Evolutionary conservation across 2,113 vertebrate genomes (phyloP).

Genomic region (Aphelocoma coerulescens): DNA sequence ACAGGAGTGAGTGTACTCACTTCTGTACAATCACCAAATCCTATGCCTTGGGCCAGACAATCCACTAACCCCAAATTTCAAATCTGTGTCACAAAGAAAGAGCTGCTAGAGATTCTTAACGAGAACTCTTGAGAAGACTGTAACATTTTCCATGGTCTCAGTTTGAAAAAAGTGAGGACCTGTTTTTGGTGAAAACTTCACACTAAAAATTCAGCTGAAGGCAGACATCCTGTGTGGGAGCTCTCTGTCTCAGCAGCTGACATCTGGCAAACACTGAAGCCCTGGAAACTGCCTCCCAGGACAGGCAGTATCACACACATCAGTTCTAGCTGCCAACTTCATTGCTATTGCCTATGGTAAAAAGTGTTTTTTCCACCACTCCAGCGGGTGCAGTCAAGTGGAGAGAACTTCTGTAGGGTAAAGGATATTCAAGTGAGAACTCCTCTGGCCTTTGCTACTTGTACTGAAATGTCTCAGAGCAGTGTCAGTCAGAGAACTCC

Average conservation of each 20-base stretch:
- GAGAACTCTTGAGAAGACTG: neutral
- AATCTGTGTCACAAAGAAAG: neutral
- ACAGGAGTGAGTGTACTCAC: neutral
- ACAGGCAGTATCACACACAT: neutral
- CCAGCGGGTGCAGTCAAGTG: neutral
- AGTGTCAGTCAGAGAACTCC: neutral
- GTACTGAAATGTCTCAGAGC: accelerated
- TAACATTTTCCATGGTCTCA: neutral
- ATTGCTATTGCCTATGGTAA: neutral
- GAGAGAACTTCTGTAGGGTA: neutral
- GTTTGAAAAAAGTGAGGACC: neutral
- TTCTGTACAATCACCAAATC: neutral
- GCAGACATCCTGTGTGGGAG: accelerated
- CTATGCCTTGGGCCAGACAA: neutral
- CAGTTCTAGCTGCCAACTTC: neutral
- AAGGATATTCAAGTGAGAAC: neutral
- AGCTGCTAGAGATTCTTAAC: neutral
- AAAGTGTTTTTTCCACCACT: neutral
- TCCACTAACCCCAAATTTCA: neutral
- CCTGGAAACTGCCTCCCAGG: neutral
- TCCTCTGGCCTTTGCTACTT: neutral
- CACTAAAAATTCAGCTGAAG: neutral
- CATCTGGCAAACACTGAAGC: neutral
- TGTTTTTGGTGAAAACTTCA: neutral
- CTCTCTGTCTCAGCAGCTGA: neutral